Evolutionary conservation across 2,113 vertebrate species (phyloP).

Genomic region (Rhadina sibilatrix): DNA sequence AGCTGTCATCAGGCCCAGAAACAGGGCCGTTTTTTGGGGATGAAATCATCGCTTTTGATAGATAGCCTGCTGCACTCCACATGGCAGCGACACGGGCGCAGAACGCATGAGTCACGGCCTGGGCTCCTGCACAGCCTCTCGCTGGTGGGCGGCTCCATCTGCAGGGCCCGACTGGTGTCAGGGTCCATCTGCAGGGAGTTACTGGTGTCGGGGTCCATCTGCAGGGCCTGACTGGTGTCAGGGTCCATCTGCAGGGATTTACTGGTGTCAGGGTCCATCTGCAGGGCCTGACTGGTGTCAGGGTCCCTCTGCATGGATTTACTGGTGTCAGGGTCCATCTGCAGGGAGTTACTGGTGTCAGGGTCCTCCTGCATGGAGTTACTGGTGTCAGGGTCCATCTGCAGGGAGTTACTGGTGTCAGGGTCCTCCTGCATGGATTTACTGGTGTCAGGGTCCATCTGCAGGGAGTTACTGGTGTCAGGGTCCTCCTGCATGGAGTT

Average conservation of each 20-base stretch:
- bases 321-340: no score
- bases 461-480: no score
- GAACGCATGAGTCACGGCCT: constrained; percentile 12
- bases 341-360: no score
- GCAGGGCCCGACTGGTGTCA: not conserved
- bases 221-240: not conserved
- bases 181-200: not conserved
- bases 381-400: no score
- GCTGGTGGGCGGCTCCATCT: constrained; percentile 28
- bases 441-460: no score
- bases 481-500: no score
- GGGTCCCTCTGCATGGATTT: not conserved
- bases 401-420: not conserved
- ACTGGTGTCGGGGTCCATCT: not conserved
- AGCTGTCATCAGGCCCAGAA: constrained; percentile 41
- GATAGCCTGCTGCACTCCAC: not conserved
- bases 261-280: not conserved
- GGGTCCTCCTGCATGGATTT: not conserved
- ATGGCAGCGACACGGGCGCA: not conserved
- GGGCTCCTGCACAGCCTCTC: not conserved
- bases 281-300: not conserved
- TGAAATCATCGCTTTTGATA: constrained; percentile 53
- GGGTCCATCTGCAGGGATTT: not conserved
- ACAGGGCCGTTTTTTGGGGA: not conserved
- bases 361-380: accelerated